These are phyloP conservation scores for Ceyx melanurus DNA, from an alignment of 2,113 vertebrate genomes.

Conservation along the genomic window DNA sequence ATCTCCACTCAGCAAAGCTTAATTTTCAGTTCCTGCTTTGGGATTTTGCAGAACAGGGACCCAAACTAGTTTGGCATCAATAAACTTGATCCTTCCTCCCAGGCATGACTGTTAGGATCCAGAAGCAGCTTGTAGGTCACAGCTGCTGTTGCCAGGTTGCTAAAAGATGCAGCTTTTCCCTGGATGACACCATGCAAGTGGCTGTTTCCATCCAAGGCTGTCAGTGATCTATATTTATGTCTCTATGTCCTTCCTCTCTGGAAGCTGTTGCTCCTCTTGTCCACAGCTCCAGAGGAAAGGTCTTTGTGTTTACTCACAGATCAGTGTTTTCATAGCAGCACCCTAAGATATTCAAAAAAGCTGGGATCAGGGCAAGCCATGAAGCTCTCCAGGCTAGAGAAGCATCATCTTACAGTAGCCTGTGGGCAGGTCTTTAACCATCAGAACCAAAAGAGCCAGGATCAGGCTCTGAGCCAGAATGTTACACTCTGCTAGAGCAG, in stretches of 20 bases:
- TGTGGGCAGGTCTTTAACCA: neutral
- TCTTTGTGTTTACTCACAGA: neutral
- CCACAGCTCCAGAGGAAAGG: neutral
- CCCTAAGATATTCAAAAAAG: neutral
- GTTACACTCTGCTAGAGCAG: neutral
- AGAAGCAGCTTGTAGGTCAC: neutral
- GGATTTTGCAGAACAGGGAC: neutral
- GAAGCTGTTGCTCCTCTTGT: neutral
- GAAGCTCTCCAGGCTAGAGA: neutral
- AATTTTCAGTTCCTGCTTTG: neutral
- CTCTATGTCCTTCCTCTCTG: neutral
- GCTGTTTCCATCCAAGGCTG: neutral
- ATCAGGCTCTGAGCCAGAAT: neutral
- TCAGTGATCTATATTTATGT: neutral
- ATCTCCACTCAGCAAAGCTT: neutral
- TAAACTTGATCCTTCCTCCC: neutral
- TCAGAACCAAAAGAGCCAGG: neutral
- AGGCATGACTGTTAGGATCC: fast-evolving
- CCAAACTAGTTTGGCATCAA: neutral
- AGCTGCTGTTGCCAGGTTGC: neutral
- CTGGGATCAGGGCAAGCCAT: neutral
- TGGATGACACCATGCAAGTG: neutral
- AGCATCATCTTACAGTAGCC: neutral
- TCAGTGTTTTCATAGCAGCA: neutral
- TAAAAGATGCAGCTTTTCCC: neutral